Evolutionary conservation across 1,140 invertebrate genomes (phyloP).

Genomic region (Zaprionus nigranus): DNA sequence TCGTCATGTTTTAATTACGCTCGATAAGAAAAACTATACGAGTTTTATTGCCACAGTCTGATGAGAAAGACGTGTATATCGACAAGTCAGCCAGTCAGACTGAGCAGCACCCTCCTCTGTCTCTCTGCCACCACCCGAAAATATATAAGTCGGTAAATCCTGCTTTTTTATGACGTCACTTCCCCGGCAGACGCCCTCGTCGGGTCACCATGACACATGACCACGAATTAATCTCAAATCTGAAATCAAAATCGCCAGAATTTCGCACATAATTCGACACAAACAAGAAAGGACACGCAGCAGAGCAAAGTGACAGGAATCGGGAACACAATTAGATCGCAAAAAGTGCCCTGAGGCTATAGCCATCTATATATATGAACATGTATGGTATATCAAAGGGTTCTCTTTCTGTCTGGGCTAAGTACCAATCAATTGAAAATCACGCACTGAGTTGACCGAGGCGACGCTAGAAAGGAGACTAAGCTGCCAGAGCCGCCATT

Average conservation of each 20-base stretch:
- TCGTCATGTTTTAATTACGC: constrained; percentile 73
- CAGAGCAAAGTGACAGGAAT: not conserved
- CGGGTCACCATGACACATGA: constrained; percentile 51
- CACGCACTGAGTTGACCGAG: constrained; percentile 60
- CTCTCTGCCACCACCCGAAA: no score
- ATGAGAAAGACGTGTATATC: constrained; percentile 6
- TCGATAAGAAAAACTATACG: constrained; percentile 64
- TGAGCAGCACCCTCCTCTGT: not conserved
- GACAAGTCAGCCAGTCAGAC: not conserved
- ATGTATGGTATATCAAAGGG: constrained; percentile 51
- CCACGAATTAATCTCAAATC: constrained; percentile 56
- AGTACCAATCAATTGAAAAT: constrained; percentile 62
- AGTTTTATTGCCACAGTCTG: constrained; percentile 54
- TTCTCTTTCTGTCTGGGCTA: constrained; percentile 1
- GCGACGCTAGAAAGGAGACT: constrained; percentile 21
- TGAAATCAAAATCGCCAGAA: constrained; percentile 53
- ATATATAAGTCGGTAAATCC: not conserved
- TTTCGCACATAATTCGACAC: constrained; percentile 68
- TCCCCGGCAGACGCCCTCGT: not conserved
- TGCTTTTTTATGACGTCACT: constrained; percentile 26
- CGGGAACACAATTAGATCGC: constrained; percentile 4
- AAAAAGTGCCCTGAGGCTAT: constrained; percentile 10
- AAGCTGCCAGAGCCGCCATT: constrained; percentile 67
- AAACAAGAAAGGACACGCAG: constrained; percentile 51
- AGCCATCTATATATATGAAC: constrained; percentile 5